Evolutionary conservation across 2,888 invertebrate species (phyloP).

Genomic region (Drosophila merina): DNA sequence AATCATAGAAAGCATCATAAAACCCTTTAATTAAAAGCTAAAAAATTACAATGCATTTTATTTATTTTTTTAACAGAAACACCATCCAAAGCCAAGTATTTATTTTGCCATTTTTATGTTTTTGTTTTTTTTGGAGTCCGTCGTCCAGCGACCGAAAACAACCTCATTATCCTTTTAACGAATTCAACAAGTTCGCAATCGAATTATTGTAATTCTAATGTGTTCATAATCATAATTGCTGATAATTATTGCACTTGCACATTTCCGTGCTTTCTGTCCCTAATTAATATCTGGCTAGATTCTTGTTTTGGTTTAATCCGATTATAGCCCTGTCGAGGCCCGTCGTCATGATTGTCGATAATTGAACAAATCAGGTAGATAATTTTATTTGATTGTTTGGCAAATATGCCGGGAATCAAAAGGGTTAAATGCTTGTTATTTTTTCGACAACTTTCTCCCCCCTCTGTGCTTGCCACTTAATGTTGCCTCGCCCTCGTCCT

Average conservation of each 20-base stretch:
- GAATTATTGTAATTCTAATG: not conserved
- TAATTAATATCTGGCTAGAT: conserved; percentile 5
- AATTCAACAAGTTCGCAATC: conserved; percentile 5
- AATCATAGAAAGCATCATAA: no score
- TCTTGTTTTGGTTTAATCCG: conserved; percentile 10
- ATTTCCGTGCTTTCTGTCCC: no score
- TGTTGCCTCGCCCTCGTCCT: not conserved
- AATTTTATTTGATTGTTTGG: conserved; percentile 4
- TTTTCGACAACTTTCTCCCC: not conserved
- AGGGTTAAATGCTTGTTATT: not conserved
- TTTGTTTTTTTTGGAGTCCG: not conserved
- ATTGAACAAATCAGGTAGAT: not conserved
- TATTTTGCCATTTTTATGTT: not conserved
- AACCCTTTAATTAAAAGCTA: no score
- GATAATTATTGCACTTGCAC: not conserved
- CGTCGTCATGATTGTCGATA: not conserved
- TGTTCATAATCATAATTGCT: conserved; percentile 1
- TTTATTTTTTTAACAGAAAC: not conserved
- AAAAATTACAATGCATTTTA: not conserved
- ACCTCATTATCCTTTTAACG: not conserved
- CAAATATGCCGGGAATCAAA: not conserved
- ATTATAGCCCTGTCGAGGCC: conserved; percentile 16
- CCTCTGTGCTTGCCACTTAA: not conserved
- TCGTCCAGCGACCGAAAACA: not conserved
- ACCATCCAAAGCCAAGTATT: not conserved